phyloP scores from a whole-genome alignment of 2,888 invertebrate genomes.

The Agrotis segetum region DNA sequence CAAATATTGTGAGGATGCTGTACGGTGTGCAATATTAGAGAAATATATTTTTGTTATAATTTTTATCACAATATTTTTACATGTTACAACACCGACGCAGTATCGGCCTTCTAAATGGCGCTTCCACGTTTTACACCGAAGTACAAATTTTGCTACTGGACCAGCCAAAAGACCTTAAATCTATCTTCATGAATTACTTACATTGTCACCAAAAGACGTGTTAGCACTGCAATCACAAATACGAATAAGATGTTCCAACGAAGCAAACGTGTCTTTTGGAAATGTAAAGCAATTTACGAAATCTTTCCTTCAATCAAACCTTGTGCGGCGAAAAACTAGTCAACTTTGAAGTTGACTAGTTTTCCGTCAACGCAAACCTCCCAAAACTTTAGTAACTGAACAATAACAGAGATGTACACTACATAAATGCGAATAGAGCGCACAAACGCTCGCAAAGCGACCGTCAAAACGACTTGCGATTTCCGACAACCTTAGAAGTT shows the following conservation, averaged over 20 bases:
- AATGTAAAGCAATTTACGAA: conserved; percentile 61
- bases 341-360: conserved; percentile 25
- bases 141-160: conserved; percentile 71
- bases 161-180: conserved; percentile 74
- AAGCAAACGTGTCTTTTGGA: conserved; percentile 48
- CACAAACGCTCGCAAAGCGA: conserved; percentile 65
- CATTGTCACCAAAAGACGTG: conserved; percentile 47
- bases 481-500: conserved; percentile 61
- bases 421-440: conserved; percentile 65
- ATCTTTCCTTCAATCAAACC: conserved; percentile 47
- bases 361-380: conserved; percentile 41
- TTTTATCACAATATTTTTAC: conserved; percentile 69
- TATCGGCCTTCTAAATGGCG: conserved; percentile 63
- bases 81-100: conserved; percentile 70
- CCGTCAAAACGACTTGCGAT: conserved; percentile 64
- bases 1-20: conserved; percentile 66
- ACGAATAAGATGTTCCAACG: conserved; percentile 43
- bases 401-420: conserved; percentile 60
- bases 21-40: conserved; percentile 56
- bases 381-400: conserved; percentile 49
- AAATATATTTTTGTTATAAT: conserved; percentile 54
- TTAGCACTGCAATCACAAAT: conserved; percentile 45
- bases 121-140: conserved; percentile 64
- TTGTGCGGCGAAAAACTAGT: conserved; percentile 49
- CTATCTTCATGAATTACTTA: conserved; percentile 67